Evolutionary conservation across 2,888 invertebrate species (phyloP).

Genomic region (Megalurothrips usitatus): DNA sequence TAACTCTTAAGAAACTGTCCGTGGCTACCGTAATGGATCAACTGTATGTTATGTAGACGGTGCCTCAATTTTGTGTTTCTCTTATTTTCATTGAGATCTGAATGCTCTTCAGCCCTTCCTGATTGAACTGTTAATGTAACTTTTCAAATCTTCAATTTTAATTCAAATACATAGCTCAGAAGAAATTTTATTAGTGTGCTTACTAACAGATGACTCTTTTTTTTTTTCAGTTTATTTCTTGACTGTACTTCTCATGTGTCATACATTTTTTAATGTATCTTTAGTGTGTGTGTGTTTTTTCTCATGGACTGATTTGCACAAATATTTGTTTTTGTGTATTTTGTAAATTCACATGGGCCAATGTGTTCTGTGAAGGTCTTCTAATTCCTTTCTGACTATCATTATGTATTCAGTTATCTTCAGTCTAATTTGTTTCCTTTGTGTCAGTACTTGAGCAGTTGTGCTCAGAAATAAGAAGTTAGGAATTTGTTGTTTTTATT

Average conservation of each 20-base stretch:
- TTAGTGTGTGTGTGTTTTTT: not conserved
- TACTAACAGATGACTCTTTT: too few relatives aligned
- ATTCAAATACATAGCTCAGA: not conserved
- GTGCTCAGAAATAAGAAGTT: not conserved
- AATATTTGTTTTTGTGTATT: not conserved
- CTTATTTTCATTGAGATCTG: too few relatives aligned
- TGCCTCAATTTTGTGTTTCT: too few relatives aligned
- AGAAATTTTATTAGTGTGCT: not conserved
- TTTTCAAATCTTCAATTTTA: too few relatives aligned
- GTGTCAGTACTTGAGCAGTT: not conserved
- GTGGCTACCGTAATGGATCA: too few relatives aligned
- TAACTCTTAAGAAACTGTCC: too few relatives aligned
- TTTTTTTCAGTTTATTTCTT: too few relatives aligned
- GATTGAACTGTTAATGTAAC: not conserved
- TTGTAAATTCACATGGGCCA: not conserved
- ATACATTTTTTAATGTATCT: not conserved
- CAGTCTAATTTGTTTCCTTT: not conserved
- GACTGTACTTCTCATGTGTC: not conserved
- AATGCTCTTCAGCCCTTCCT: not conserved
- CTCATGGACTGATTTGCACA: constrained; percentile 3
- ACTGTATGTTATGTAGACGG: too few relatives aligned
- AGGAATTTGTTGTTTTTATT: not conserved
- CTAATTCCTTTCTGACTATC: too few relatives aligned
- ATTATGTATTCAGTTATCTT: not conserved
- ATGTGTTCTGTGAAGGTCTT: too few relatives aligned